Evolutionary conservation across 2,113 vertebrate genomes (phyloP).

Genomic region (Etheostoma spectabile): DNA sequence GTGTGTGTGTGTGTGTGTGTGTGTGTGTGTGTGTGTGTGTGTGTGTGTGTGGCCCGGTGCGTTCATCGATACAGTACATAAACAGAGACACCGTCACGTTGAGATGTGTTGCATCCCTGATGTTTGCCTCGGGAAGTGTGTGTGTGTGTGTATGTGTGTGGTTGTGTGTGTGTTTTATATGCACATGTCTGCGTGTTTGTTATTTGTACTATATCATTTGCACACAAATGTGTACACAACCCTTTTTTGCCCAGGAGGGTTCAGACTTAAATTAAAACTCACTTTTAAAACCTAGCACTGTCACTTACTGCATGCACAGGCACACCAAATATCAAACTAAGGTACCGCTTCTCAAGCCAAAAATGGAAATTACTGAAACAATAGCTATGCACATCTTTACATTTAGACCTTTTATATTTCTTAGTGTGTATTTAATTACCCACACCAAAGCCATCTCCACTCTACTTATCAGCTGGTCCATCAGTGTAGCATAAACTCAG

Average conservation of each 20-base stretch:
- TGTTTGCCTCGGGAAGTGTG: conserved; percentile 41
- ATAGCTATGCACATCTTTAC: conserved; percentile 13
- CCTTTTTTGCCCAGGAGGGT: conserved; percentile 54
- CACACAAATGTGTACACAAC: conserved; percentile 41
- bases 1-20: conserved; percentile 7
- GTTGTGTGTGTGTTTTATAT: not conserved
- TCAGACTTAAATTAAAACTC: conserved; percentile 66
- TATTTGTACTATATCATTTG: conserved; percentile 20
- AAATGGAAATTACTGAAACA: conserved; percentile 6
- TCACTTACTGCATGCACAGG: conserved; percentile 27
- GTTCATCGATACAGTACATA: conserved; percentile 62
- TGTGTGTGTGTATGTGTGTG: too few relatives aligned
- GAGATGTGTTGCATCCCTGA: conserved; percentile 46
- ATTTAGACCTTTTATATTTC: conserved; percentile 21
- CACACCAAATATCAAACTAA: conserved; percentile 25
- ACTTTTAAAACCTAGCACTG: conserved; percentile 57
- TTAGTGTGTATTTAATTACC: conserved; percentile 51
- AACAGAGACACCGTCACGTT: conserved; percentile 50
- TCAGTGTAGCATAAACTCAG: conserved; percentile 19
- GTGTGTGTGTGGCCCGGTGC: conserved; percentile 38
- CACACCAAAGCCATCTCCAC: conserved; percentile 9
- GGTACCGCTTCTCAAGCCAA: conserved; percentile 7
- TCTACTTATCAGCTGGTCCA: conserved; percentile 13
- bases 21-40: not conserved
- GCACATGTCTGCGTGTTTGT: conserved; percentile 7